Conservation (phyloP, 2,797 vertebrate genomes). For the Xiphorhynchus erythropygius region DNA sequence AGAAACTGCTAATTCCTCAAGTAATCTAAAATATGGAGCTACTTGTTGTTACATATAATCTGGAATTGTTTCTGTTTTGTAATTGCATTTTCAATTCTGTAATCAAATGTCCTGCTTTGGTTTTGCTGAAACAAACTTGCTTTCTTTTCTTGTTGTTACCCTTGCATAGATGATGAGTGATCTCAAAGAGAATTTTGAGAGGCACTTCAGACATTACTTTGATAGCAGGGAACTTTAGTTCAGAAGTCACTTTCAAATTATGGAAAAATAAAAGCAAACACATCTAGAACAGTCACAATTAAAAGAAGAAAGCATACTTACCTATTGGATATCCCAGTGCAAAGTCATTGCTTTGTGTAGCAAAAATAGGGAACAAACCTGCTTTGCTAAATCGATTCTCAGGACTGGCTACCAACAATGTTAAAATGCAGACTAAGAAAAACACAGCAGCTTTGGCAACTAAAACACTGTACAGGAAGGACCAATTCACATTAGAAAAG, state of each 20-base stretch:
- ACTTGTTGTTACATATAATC: background rate
- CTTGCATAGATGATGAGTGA: background rate
- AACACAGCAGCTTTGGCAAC: constrained; percentile 93
- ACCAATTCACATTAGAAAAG: constrained; percentile 92
- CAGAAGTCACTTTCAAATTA: background rate
- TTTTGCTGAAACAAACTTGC: background rate
- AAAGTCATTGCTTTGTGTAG: constrained; percentile 99
- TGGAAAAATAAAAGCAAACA: background rate
- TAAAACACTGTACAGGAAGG: constrained; percentile 93
- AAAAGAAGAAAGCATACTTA: constrained; percentile 74
- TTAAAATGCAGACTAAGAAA: constrained; percentile 86
- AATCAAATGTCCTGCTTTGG: background rate
- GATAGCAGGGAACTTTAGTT: background rate
- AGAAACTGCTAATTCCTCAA: background rate
- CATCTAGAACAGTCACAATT: background rate
- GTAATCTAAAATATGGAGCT: background rate
- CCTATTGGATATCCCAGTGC: constrained; percentile 97
- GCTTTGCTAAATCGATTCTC: constrained; percentile 91
- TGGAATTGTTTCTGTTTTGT: background rate
- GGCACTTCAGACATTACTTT: background rate
- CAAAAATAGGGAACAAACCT: constrained; percentile 95
- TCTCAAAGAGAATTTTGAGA: background rate
- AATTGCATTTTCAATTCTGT: background rate
- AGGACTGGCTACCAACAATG: constrained; percentile 87
- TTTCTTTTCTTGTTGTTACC: background rate